phyloP scores from a whole-genome alignment of 2,888 invertebrate genomes.

The Stenchaetothrips biformis region DNA sequence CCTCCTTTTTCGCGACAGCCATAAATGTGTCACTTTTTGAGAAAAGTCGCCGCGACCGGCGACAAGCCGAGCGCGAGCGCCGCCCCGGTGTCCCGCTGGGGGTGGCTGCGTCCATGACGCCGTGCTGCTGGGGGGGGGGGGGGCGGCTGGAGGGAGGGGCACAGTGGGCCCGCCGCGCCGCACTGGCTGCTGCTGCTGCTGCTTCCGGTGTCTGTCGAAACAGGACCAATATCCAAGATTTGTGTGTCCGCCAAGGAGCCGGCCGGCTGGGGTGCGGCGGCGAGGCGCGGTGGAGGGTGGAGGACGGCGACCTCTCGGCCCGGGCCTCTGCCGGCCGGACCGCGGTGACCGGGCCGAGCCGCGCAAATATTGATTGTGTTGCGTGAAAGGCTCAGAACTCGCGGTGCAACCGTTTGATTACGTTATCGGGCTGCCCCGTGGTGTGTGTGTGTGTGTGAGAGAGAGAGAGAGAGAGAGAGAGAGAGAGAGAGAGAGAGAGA shows the following conservation, averaged over 20 bases:
- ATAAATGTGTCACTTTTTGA: constrained; percentile 10
- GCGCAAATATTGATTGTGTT: too few relatives aligned
- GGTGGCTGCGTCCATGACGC: too few relatives aligned
- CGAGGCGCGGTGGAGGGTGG: neutral
- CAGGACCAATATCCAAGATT: constrained; percentile 6
- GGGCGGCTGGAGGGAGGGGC: neutral
- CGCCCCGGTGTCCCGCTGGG: too few relatives aligned
- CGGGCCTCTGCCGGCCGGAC: too few relatives aligned
- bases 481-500: too few relatives aligned
- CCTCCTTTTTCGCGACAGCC: neutral
- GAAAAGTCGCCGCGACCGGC: neutral
- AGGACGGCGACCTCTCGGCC: neutral
- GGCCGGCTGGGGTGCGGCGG: neutral
- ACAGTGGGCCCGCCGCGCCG: neutral
- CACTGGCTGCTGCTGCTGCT: neutral
- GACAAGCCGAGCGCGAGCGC: too few relatives aligned
- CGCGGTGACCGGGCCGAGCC: too few relatives aligned
- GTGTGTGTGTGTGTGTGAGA: too few relatives aligned
- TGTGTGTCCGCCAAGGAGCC: neutral
- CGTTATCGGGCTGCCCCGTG: too few relatives aligned
- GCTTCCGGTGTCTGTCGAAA: constrained; percentile 13
- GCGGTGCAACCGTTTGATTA: too few relatives aligned
- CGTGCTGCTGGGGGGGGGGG: neutral
- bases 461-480: too few relatives aligned
- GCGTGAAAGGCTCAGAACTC: too few relatives aligned